Percentiles rank a stretch among this genome's conserved stretches.
Evolutionary conservation across 92 coral and sea anemone genomes (phyloP).

Genomic region (Palythoa grandiflora): DNA sequence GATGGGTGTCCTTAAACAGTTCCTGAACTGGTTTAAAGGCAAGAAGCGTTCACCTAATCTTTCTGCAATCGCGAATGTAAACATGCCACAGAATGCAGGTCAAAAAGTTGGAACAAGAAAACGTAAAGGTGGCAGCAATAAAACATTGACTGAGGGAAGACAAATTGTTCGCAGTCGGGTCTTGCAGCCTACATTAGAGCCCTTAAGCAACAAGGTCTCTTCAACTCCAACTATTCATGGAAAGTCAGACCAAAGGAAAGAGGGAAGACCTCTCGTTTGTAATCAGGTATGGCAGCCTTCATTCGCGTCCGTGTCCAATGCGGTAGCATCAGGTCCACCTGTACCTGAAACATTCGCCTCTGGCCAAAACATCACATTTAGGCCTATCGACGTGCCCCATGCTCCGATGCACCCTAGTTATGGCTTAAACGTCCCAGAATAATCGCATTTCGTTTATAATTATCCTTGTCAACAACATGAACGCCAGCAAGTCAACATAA

Average conservation of each 20-base stretch:
- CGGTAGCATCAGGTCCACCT: background rate
- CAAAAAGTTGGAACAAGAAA: conserved; percentile 54
- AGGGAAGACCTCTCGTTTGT: background rate
- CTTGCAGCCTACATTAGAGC: conserved; percentile 48
- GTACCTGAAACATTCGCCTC: background rate
- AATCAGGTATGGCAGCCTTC: conserved; percentile 8
- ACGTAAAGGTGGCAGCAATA: conserved; percentile 27
- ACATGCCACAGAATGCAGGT: conserved; percentile 59
- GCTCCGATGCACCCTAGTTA: background rate
- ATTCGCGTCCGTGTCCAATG: background rate
- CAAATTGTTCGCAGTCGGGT: conserved; percentile 56
- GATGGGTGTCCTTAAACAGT: conserved; percentile 38
- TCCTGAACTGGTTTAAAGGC: conserved; percentile 50
- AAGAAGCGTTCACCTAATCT: conserved; percentile 53
- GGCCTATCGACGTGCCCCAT: conserved; percentile 4
- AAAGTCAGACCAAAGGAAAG: background rate
- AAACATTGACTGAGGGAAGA: conserved; percentile 44
- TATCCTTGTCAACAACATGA: conserved; percentile 11
- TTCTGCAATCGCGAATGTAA: conserved; percentile 57
- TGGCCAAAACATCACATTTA: background rate
- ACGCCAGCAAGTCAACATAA: conserved; percentile 23
- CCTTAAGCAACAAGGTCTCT: conserved; percentile 28
- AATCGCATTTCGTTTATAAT: conserved; percentile 13
- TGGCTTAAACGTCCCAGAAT: conserved; percentile 4
- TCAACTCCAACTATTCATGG: background rate